Evolutionary conservation across 64 coral and sea anemone species (phyloP).

Genomic region (Hydrozoanthus tunicans): DNA sequence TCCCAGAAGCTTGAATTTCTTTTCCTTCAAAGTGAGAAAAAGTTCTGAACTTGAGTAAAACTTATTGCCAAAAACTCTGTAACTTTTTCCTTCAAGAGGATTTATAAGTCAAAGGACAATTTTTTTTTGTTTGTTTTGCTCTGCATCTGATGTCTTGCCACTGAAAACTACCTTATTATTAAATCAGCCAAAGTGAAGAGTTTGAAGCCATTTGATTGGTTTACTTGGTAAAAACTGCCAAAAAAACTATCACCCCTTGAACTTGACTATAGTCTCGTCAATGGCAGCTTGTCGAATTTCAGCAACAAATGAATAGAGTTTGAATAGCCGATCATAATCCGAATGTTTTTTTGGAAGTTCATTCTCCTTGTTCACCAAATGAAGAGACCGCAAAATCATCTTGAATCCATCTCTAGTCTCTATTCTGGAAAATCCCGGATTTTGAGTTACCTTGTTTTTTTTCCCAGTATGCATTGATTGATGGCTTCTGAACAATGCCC

Average conservation of each 20-base stretch:
- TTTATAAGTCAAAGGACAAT: background rate
- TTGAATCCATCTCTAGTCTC: constrained; percentile 30
- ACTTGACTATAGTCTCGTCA: constrained; percentile 11
- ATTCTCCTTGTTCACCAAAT: constrained; percentile 28
- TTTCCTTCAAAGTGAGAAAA: constrained; percentile 30
- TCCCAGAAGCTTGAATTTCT: constrained; percentile 6
- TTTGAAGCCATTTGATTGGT: constrained; percentile 4
- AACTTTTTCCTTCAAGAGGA: background rate
- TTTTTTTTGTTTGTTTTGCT: background rate
- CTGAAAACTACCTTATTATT: background rate
- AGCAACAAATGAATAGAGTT: background rate
- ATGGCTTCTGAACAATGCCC: background rate
- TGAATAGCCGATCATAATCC: constrained; percentile 26
- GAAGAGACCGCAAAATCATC: constrained; percentile 6
- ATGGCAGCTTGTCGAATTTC: constrained; percentile 25
- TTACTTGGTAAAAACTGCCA: background rate
- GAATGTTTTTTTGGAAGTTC: constrained; percentile 22
- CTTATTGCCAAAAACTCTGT: background rate
- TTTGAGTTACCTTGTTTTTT: constrained; percentile 16
- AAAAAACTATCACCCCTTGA: background rate
- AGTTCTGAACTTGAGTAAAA: background rate
- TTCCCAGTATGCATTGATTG: constrained; percentile 11
- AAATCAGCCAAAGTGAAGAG: background rate
- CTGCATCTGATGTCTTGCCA: background rate
- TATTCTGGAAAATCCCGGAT: constrained; percentile 9